Conservation (phyloP, 2,113 vertebrate genomes). For the Propithecus coquereli region DNA sequence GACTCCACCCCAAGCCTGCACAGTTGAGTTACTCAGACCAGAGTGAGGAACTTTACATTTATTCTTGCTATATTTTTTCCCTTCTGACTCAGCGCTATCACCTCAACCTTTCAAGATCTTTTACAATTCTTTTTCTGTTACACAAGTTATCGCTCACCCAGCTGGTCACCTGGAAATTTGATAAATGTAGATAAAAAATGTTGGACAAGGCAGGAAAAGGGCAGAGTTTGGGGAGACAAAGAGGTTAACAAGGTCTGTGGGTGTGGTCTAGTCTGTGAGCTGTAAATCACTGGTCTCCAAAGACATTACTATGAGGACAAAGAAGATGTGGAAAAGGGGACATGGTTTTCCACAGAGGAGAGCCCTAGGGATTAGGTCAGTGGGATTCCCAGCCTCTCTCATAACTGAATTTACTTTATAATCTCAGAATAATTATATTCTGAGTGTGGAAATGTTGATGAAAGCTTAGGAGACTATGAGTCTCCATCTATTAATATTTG, state of each 20-base stretch:
- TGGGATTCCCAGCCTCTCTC: neutral
- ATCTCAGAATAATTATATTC: neutral
- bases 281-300: neutral
- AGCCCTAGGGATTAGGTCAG: neutral
- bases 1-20: neutral
- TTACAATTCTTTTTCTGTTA: conserved; percentile 29
- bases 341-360: neutral
- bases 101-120: neutral
- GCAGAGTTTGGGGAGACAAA: neutral
- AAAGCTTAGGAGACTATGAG: neutral
- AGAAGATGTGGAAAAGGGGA: neutral
- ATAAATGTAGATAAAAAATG: neutral
- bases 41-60: neutral
- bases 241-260: neutral
- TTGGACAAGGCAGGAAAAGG: neutral
- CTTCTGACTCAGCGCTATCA: neutral
- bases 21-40: neutral
- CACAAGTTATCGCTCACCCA: neutral
- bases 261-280: neutral
- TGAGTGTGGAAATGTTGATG: neutral
- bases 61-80: conserved; percentile 17
- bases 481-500: neutral
- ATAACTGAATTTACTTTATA: conserved; percentile 4
- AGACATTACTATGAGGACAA: neutral
- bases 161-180: neutral